Percentiles rank a stretch among this genome's conserved stretches.
Conservation (phyloP, 2,797 vertebrate species). For the Artibeus jamaicensis region DNA sequence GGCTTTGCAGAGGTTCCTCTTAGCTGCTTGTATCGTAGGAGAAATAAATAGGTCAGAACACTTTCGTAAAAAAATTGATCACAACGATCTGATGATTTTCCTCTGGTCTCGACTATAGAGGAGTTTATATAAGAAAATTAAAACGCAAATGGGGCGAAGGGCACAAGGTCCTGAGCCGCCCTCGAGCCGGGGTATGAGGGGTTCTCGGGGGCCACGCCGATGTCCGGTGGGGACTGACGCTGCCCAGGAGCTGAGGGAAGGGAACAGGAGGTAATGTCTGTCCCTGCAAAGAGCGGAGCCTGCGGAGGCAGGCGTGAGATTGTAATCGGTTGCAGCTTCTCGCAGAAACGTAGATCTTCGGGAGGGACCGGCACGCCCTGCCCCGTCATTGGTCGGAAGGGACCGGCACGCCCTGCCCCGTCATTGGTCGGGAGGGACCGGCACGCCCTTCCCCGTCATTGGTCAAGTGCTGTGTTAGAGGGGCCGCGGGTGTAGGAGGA, state of each 20-base stretch:
- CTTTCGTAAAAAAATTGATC: not conserved
- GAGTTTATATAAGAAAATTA: not conserved
- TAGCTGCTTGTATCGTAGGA: not conserved
- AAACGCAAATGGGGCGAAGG: not conserved
- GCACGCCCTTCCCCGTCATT: not conserved
- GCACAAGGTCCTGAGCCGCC: not conserved
- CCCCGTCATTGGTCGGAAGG: not conserved
- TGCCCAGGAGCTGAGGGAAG: not conserved
- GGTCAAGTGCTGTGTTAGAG: not conserved
- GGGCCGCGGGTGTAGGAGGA: fast-evolving
- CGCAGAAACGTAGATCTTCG: not conserved
- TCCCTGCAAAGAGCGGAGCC: not conserved
- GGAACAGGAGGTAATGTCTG: fast-evolving
- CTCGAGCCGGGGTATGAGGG: not conserved
- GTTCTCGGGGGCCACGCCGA: fast-evolving
- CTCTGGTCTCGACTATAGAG: not conserved
- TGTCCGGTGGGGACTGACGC: not conserved
- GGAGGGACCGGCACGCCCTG: too few species aligned
- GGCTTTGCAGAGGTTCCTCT: not conserved
- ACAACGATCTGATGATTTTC: not conserved
- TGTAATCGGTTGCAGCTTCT: fast-evolving
- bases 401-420: too few species aligned
- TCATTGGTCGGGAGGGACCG: too few species aligned
- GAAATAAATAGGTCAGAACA: not conserved
- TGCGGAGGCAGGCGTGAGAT: too few species aligned